Conservation (phyloP, 2,888 invertebrate genomes). For the Polydrusus cervinus region DNA sequence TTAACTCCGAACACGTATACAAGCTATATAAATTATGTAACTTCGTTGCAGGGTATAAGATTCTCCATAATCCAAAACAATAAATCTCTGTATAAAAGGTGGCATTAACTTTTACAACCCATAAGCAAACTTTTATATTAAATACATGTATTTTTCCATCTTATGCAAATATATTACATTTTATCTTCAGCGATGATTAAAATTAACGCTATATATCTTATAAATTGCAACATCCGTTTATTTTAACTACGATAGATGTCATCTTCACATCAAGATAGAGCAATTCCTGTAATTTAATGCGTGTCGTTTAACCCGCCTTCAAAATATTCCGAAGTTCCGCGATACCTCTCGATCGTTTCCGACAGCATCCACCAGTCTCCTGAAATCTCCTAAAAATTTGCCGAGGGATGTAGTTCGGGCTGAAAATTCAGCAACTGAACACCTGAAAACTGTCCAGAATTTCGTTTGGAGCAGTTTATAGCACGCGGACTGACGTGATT, state of each 20-base stretch:
- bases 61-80: too few species aligned
- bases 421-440: constrained; percentile 32
- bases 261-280: constrained; percentile 25
- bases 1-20: too few species aligned
- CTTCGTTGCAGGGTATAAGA: too few species aligned
- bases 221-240: neutral
- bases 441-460: constrained; percentile 17
- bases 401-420: constrained; percentile 42
- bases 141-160: too few species aligned
- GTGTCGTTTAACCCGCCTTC: constrained; percentile 29
- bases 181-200: too few species aligned
- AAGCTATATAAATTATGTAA: too few species aligned
- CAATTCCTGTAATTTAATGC: constrained; percentile 31
- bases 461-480: constrained; percentile 13
- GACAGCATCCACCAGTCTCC: constrained; percentile 37
- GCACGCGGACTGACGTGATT: constrained; percentile 32
- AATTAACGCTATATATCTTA: neutral
- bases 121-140: too few species aligned
- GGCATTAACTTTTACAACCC: too few species aligned
- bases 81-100: too few species aligned
- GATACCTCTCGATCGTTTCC: constrained; percentile 30
- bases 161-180: too few species aligned
- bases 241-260: constrained; percentile 4
- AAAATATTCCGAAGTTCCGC: constrained; percentile 26
- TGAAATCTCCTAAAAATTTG: constrained; percentile 37